phyloP scores from a whole-genome alignment of 2,797 vertebrate species.

The Micromesistius poutassou region DNA sequence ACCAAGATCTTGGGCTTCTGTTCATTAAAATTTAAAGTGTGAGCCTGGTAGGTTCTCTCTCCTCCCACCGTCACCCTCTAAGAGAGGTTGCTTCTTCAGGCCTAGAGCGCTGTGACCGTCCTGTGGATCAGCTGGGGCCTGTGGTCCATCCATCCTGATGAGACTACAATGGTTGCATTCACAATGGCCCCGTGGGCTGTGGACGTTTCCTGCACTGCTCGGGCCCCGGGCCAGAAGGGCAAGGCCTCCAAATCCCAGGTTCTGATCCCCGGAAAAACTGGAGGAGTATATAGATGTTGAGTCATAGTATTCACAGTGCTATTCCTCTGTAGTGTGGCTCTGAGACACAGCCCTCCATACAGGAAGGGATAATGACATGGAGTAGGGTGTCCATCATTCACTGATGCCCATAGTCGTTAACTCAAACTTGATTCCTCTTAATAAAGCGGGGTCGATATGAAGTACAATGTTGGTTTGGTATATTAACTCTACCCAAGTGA shows the following conservation, averaged over 20 bases:
- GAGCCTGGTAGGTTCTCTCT: neutral
- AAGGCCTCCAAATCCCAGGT: neutral
- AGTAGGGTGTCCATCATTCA: no score
- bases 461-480: neutral
- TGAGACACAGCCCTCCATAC: neutral
- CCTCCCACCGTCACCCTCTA: neutral
- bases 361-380: neutral
- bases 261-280: neutral
- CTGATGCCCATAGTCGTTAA: no score
- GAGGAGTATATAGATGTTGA: neutral
- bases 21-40: neutral
- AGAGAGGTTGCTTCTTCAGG: neutral
- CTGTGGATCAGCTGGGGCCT: neutral
- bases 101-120: neutral
- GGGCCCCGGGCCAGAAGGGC: neutral
- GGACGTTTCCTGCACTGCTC: neutral
- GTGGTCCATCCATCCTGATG: conserved; percentile 2
- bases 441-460: no score
- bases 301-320: neutral
- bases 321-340: neutral
- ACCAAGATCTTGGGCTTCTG: neutral
- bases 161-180: neutral
- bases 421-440: no score
- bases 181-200: neutral
- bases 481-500: neutral